Percentiles rank a stretch among this genome's conserved stretches.
Conservation (phyloP, 2,113 vertebrate genomes). For the Gobius niger region DNA sequence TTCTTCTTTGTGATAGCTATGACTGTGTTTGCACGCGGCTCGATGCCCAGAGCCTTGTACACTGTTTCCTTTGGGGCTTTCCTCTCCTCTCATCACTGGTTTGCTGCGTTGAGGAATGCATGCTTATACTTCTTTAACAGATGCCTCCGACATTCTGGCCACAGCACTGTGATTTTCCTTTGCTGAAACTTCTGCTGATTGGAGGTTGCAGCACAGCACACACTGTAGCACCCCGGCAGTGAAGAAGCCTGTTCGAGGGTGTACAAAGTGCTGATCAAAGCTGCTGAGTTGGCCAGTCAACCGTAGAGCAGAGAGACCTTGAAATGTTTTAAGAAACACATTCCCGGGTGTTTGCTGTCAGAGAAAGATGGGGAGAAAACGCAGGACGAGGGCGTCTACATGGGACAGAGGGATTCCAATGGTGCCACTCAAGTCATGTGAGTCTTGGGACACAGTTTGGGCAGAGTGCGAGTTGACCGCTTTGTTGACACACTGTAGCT, state of each 20-base stretch:
- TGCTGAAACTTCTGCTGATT: constrained; percentile 33
- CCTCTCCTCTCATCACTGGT: constrained; percentile 25
- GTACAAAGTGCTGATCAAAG: constrained; percentile 42
- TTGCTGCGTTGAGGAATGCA: constrained; percentile 33
- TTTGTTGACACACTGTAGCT: background rate
- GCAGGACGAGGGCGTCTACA: constrained; percentile 38
- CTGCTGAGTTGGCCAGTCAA: constrained; percentile 33
- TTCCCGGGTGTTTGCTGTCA: background rate
- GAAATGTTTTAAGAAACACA: constrained; percentile 18
- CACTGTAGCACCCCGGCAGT: constrained; percentile 12
- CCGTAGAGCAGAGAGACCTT: constrained; percentile 27
- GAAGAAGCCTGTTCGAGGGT: constrained; percentile 30
- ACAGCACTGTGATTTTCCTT: constrained; percentile 44
- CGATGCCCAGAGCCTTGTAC: constrained; percentile 51
- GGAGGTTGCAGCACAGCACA: constrained; percentile 30
- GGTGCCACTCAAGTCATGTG: constrained; percentile 62
- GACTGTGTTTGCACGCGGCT: constrained; percentile 44
- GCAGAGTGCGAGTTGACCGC: background rate
- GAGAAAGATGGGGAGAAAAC: constrained; percentile 58
- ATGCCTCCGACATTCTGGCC: constrained; percentile 29
- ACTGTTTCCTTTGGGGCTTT: constrained; percentile 58
- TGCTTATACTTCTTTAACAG: constrained; percentile 47
- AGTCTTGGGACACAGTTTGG: constrained; percentile 33
- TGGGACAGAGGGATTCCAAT: constrained; percentile 61
- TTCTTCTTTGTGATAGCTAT: constrained; percentile 20